phyloP scores from a whole-genome alignment of 1,140 invertebrate genomes.

The Drosophila subobscura region DNA sequence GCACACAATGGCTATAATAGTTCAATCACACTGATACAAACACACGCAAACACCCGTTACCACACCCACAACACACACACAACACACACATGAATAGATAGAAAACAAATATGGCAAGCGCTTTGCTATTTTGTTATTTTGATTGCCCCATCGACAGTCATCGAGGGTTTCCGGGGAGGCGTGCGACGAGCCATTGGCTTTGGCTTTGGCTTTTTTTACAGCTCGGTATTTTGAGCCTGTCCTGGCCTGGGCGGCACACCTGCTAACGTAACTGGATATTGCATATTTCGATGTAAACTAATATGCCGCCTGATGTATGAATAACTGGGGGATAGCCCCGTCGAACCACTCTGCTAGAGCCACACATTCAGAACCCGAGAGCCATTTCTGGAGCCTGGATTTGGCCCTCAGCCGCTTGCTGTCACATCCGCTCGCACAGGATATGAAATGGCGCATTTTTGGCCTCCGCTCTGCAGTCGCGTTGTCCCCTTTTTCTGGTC shows the following conservation, averaged over 20 bases:
- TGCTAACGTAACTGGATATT: conserved; percentile 30
- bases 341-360: too few relatives aligned
- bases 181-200: too few relatives aligned
- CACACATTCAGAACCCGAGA: conserved; percentile 30
- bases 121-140: conserved; percentile 67
- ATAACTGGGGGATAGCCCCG: conserved; percentile 5
- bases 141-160: conserved; percentile 30
- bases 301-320: conserved; percentile 37
- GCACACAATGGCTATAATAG: conserved; percentile 34
- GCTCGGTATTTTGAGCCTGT: conserved; percentile 15
- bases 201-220: conserved; percentile 1
- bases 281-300: conserved; percentile 47
- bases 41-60: conserved; percentile 1
- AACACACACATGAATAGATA: conserved; percentile 11
- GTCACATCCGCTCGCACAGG: conserved; percentile 71
- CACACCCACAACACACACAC: conserved; percentile 9
- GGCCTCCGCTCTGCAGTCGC: too few relatives aligned
- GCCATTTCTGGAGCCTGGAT: conserved; percentile 52
- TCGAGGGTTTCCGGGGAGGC: too few relatives aligned
- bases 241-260: conserved; percentile 3
- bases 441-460: conserved; percentile 70
- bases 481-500: conserved; percentile 11
- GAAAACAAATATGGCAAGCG: conserved; percentile 51
- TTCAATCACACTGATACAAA: conserved; percentile 4
- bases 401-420: conserved; percentile 55